Percentiles rank a stretch among this genome's conserved stretches.
These are phyloP conservation scores for Scaptomyza polygonia DNA, from an alignment of 2,888 invertebrate species.

Conservation along the genomic window DNA sequence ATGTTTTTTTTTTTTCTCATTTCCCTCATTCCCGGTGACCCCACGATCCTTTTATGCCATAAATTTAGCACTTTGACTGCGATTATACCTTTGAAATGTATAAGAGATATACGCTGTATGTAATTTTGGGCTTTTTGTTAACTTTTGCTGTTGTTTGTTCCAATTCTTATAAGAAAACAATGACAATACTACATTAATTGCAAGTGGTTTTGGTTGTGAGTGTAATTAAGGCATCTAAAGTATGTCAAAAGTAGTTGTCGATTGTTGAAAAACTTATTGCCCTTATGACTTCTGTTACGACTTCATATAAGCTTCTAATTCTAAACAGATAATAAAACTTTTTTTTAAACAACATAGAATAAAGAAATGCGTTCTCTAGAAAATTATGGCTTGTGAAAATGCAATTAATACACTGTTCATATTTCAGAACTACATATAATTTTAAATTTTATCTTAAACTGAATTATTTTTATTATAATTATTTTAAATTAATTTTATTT, in stretches of 20 bases:
- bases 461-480: too few species aligned
- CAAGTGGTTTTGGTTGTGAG: not conserved
- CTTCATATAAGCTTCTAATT: too few species aligned
- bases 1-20: constrained; percentile 3
- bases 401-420: too few species aligned
- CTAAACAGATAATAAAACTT: too few species aligned
- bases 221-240: not conserved
- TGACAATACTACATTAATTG: not conserved
- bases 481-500: too few species aligned
- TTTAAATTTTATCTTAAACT: too few species aligned
- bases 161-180: not conserved
- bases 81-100: constrained; percentile 62
- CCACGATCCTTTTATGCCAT: constrained; percentile 50
- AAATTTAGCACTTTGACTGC: constrained; percentile 71
- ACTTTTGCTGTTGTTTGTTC: not conserved
- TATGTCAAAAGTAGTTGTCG: not conserved
- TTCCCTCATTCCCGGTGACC: not conserved
- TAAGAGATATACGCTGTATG: constrained; percentile 62
- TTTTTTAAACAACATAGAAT: too few species aligned
- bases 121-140: constrained; percentile 37
- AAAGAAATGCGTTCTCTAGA: too few species aligned
- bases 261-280: not conserved
- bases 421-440: too few species aligned
- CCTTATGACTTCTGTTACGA: too few species aligned
- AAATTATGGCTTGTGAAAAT: too few species aligned